Base-by-base conservation (phyloP, 2,113 vertebrate species). In the Argyrosomus japonicus region DNA sequence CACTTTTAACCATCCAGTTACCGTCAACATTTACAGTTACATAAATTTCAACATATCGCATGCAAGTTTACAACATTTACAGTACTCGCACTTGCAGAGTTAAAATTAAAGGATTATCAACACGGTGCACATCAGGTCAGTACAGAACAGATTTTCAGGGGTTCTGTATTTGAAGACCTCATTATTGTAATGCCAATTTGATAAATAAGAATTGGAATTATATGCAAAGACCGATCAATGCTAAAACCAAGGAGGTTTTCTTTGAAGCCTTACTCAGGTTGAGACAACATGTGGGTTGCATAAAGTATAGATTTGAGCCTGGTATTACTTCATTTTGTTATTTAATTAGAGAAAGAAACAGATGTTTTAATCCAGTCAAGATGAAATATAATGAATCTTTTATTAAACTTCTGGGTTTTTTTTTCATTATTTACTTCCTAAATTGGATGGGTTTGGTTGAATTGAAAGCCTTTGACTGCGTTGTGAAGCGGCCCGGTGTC, bases 201-300 rank as follows among this genome's bases (percentile, higher is more conserved):
- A 2, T 57, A 0, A 69, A 47, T 29, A 67, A 1, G 13, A 69
- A 43, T n/a, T 40, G 5, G 14, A 10, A 21, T 18, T 53, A 2
- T 23, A 15, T 29, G 47, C 29, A 18, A 32, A 57, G 32, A 58
- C 56, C 17, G 17, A 9, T 60, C 51, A 54, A 19, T 27, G 23
- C 48, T 48, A 48, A 68, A 62, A 51, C 57, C 9, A 62, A 21
- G 53, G 32, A 29, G 32, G 40, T 68, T 75, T 82, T 68, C 36
- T 47, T 53, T 68, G 15, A 47, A 75, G 64, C 82, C 67, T 72
- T 60, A 63, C 53, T 79, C 70, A 45, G 68, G 70, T 67, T 68
- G 40, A 62, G 51, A 63, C 18, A n/a, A 68, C n/a, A 64, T n/a
- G 12, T 27, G 23, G 21, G 12, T 40, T 73, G 19, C 8, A 6